phyloP scores from a whole-genome alignment of 2,888 invertebrate genomes.

The Bombylius discolor region DNA sequence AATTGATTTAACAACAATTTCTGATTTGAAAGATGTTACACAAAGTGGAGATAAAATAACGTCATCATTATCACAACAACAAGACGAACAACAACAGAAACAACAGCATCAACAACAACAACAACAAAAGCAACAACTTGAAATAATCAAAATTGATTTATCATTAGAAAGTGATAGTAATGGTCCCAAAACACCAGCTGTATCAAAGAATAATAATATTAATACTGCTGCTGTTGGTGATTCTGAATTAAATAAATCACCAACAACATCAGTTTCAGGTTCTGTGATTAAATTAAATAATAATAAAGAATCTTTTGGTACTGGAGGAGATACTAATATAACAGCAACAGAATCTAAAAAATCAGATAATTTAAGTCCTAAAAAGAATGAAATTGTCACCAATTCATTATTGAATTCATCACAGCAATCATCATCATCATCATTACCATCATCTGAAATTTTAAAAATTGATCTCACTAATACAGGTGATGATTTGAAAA shows the following conservation, averaged over 20 bases:
- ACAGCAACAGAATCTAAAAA: neutral
- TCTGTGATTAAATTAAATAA: constrained; percentile 9
- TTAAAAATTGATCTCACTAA: constrained; percentile 12
- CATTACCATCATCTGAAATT: constrained; percentile 3
- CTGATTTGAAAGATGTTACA: no score
- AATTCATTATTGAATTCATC: neutral
- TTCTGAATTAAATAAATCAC: neutral
- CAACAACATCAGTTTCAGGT: neutral
- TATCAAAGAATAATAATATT: neutral
- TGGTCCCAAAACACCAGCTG: neutral
- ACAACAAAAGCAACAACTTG: neutral
- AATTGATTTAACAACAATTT: neutral
- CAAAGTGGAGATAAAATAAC: no score
- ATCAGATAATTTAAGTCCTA: neutral
- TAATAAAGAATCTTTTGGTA: neutral
- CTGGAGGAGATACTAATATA: neutral
- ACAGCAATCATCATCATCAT: neutral
- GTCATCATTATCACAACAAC: no score
- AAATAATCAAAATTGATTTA: constrained; percentile 9
- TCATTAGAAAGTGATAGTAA: constrained; percentile 3
- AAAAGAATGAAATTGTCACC: neutral
- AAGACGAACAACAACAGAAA: no score
- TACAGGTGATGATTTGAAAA: neutral
- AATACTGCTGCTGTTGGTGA: neutral
- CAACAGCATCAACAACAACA: neutral